Percentiles rank a stretch among this genome's conserved stretches.
Evolutionary conservation across 2,888 invertebrate genomes (phyloP).

Genomic region (Athalia circularis): DNA sequence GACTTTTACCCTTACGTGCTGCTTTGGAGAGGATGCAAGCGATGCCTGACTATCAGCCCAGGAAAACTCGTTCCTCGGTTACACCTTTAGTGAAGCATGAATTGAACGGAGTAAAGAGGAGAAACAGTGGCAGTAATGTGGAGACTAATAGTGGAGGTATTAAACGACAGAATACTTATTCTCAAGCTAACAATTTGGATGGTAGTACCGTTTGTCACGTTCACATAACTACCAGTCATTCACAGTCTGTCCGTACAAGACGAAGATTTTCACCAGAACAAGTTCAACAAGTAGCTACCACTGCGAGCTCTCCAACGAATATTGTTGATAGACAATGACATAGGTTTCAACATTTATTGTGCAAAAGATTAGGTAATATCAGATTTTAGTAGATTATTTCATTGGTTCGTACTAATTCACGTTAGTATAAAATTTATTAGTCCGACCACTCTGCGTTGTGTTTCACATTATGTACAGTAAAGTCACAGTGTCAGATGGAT

Average conservation of each 20-base stretch:
- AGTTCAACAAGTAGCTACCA: conserved; percentile 33
- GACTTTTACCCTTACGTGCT: conserved; percentile 70
- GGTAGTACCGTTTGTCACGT: conserved; percentile 69
- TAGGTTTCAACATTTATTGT: conserved; percentile 38
- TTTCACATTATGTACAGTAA: neutral
- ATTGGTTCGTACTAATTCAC: conserved; percentile 41
- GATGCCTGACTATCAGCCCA: conserved; percentile 72
- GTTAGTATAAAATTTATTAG: conserved; percentile 45
- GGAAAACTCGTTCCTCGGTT: conserved; percentile 72
- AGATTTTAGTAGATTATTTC: conserved; percentile 34
- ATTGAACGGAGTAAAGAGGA: conserved; percentile 55
- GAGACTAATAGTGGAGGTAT: conserved; percentile 14
- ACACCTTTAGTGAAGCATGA: conserved; percentile 63
- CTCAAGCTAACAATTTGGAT: conserved; percentile 51
- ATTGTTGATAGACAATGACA: conserved; percentile 56
- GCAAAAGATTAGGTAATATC: conserved; percentile 39
- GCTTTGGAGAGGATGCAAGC: conserved; percentile 73
- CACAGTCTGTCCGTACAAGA: conserved; percentile 55
- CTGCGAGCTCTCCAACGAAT: conserved; percentile 50
- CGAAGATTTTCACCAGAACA: conserved; percentile 52
- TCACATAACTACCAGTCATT: conserved; percentile 66
- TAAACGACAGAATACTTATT: conserved; percentile 45
- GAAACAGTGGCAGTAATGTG: conserved; percentile 46
- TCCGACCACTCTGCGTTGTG: conserved; percentile 39
- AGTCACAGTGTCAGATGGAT: neutral